Base-by-base conservation (phyloP, 2,888 invertebrate species). In the Acanthosoma haemorrhoidale region DNA sequence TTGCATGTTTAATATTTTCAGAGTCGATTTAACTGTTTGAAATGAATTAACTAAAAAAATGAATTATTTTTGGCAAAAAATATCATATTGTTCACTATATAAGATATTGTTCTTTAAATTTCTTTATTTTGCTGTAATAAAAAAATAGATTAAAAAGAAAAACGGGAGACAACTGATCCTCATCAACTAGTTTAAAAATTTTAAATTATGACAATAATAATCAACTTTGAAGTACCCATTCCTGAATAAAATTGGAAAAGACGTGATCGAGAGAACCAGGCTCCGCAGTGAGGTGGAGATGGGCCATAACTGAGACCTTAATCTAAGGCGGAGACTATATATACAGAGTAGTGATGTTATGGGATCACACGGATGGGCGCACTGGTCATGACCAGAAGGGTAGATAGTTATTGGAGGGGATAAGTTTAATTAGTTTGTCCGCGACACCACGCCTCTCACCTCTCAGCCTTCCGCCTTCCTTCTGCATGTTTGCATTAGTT, bases 341-440 rank as follows among this genome's bases (percentile, higher is more conserved):
- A 51, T 51, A 51, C 29, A 25, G 21, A 51, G 51, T 51, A 2
- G 51, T n/a, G 21, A 25, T 51, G n/a, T n/a, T n/a, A 51, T 25
- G 9, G 29, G 5, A 25, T 25, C 18, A 18, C 21, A 11, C 36
- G 21, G 36, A 21, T 61, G 61, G 36, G 61, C 34, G n/a, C 21
- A 36, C 36, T 61, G 61, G 61, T 61, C 61, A 61, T 5, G 21
- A 13, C 38, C 61, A 61, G 61, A 18, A 36, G 61, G 61, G 61
- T n/a, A 25, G 3, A 51, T 51, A 61, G 61, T 61, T 36, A 36
- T 32, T 61, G 61, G 61, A 61, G 61, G 61, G 38, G 61, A 61
- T 51, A 51, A 61, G 61, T 61, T 61, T 32, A 61, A 61, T 61
- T 61, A 61, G 61, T 32, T 51, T 51, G 25, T 29, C 51, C 6